Conservation (phyloP, 2,888 invertebrate genomes). For the Chydorus sphaericus region DNA sequence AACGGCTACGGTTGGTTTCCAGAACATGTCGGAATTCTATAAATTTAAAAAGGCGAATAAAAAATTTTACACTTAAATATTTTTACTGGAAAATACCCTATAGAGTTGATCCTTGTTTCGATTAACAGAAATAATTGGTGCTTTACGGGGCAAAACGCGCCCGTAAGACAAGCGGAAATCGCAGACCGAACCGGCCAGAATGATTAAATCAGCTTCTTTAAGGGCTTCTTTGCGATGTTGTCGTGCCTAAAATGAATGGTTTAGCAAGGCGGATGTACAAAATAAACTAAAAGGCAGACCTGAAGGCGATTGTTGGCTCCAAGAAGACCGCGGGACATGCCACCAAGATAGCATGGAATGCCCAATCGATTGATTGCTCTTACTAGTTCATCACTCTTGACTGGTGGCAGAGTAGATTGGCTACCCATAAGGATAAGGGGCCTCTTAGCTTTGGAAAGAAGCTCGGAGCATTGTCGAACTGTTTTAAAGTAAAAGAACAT, state of each 20-base stretch:
- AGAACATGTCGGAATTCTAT: slow-evolving; percentile 42
- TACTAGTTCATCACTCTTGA: slow-evolving; percentile 30
- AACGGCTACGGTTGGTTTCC: slow-evolving; percentile 38
- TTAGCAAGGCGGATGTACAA: background rate
- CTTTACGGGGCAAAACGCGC: slow-evolving; percentile 33
- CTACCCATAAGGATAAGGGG: slow-evolving; percentile 41
- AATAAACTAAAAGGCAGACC: slow-evolving; percentile 5
- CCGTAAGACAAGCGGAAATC: slow-evolving; percentile 44
- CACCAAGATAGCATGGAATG: slow-evolving; percentile 41
- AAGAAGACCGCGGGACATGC: slow-evolving; percentile 42
- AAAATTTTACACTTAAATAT: no score
- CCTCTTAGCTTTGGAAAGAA: slow-evolving; percentile 32
- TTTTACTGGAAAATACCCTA: no score
- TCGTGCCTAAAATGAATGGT: slow-evolving; percentile 27
- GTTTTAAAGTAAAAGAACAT: slow-evolving; percentile 18
- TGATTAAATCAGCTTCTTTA: slow-evolving; percentile 41
- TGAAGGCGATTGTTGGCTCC: slow-evolving; percentile 32
- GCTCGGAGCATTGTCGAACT: slow-evolving; percentile 29
- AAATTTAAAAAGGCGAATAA: slow-evolving; percentile 13
- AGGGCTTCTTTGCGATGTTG: slow-evolving; percentile 39
- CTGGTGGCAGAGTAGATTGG: slow-evolving; percentile 38
- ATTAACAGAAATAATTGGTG: slow-evolving; percentile 40
- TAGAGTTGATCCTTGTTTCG: slow-evolving; percentile 34
- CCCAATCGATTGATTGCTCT: slow-evolving; percentile 35
- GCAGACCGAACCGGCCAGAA: slow-evolving; percentile 40